Evolutionary conservation across 2,888 invertebrate species (phyloP).

Genomic region (Theretra japonica): DNA sequence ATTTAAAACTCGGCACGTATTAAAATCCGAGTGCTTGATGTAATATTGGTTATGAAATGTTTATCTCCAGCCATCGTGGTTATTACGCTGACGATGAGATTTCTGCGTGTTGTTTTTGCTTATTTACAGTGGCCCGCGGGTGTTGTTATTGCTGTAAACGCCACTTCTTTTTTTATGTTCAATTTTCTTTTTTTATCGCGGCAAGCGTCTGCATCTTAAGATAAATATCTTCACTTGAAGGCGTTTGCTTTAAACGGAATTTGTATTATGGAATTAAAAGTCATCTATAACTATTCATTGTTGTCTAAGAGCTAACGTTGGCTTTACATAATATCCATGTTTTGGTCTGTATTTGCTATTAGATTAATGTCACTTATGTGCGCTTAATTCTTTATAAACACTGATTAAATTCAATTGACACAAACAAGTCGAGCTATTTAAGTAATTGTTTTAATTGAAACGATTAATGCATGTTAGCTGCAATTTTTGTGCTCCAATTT

Average conservation of each 20-base stretch:
- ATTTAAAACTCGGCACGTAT: background rate
- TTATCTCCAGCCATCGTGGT: background rate
- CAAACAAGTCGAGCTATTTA: conserved; percentile 33
- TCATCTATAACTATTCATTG: too few relatives aligned
- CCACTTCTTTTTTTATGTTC: conserved; percentile 11
- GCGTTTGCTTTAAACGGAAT: background rate
- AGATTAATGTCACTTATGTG: background rate
- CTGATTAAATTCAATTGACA: conserved; percentile 35
- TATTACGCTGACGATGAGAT: background rate
- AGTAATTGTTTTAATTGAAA: conserved; percentile 31
- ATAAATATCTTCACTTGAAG: background rate
- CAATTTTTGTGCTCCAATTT: conserved; percentile 20
- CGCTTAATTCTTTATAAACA: background rate
- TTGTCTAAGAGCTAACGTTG: too few relatives aligned
- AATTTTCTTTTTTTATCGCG: conserved; percentile 6
- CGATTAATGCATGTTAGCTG: conserved; percentile 18
- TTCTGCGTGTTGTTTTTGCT: background rate
- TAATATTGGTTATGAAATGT: background rate
- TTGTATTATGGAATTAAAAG: background rate
- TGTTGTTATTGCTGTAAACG: conserved; percentile 18
- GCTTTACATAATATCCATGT: too few relatives aligned
- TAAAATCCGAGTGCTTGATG: background rate
- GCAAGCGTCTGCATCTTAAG: background rate
- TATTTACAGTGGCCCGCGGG: background rate
- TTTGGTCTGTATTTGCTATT: background rate